A percentile compares a stretch with the other conserved stretches of the same genome.
phyloP scores from a whole-genome alignment of 2,797 vertebrate genomes.

The Propithecus perrieri region DNA sequence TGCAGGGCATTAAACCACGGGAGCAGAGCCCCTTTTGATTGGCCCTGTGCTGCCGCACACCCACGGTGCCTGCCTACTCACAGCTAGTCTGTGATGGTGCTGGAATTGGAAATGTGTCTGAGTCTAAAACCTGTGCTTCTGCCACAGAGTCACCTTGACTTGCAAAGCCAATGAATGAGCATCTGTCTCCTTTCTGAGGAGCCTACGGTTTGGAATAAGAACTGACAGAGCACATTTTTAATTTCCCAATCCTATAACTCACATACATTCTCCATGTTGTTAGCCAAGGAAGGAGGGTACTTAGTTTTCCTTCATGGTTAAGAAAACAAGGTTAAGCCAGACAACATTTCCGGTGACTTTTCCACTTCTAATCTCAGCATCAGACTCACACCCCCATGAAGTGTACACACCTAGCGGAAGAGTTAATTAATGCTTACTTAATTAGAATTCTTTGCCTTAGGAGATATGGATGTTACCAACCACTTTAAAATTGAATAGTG shows the following conservation, averaged over 20 bases:
- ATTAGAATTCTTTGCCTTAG: background rate
- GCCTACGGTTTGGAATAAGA: background rate
- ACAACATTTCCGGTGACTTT: background rate
- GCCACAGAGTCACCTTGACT: background rate
- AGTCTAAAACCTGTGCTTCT: background rate
- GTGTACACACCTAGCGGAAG: background rate
- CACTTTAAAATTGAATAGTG: background rate
- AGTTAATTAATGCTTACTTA: background rate
- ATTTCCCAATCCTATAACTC: background rate
- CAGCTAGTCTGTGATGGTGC: background rate
- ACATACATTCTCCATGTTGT: background rate
- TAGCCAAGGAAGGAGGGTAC: background rate
- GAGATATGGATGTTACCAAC: background rate
- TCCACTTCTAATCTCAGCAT: background rate
- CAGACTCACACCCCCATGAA: background rate
- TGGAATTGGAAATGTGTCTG: background rate
- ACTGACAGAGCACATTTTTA: background rate
- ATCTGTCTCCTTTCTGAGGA: background rate
- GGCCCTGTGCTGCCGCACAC: rapidly evolving
- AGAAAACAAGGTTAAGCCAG: background rate
- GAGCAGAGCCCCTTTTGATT: background rate
- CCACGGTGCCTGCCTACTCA: background rate
- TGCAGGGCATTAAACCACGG: background rate
- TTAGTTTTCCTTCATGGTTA: background rate
- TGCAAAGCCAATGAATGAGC: background rate